Evolutionary conservation across 2,888 invertebrate species (phyloP).

Genomic region (Stenurella melanura): DNA sequence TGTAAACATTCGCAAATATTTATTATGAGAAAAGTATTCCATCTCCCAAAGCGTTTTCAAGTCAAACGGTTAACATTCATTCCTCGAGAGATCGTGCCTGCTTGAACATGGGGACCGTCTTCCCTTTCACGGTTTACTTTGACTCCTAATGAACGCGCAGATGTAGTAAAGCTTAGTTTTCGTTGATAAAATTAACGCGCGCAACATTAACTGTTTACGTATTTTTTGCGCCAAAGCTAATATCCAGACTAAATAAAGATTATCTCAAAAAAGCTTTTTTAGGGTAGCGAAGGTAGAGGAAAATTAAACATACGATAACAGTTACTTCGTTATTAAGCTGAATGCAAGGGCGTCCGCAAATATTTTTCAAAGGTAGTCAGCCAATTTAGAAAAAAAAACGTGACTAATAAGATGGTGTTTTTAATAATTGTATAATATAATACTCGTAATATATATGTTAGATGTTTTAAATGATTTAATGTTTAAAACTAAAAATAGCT

Average conservation of each 20-base stretch:
- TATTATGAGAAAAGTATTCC: not conserved
- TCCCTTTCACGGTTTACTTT: not conserved
- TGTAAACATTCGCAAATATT: not conserved
- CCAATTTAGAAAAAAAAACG: no score
- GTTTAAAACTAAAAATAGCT: no score
- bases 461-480: no score
- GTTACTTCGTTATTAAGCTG: not conserved
- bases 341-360: not conserved
- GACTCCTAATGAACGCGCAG: not conserved
- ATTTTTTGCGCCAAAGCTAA: not conserved
- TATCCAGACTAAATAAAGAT: not conserved
- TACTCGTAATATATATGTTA: no score
- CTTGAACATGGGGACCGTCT: not conserved
- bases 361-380: no score
- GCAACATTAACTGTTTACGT: not conserved
- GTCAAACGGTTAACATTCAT: not conserved
- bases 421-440: no score
- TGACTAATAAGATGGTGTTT: no score
- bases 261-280: not conserved
- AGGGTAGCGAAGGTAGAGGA: not conserved
- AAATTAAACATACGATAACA: not conserved
- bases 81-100: slow-evolving; percentile 4
- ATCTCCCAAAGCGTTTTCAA: not conserved
- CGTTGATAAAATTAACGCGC: not conserved
- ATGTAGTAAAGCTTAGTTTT: not conserved